Evolutionary conservation across 2,113 vertebrate genomes (phyloP).

Genomic region (Chlorodrepanis virens): DNA sequence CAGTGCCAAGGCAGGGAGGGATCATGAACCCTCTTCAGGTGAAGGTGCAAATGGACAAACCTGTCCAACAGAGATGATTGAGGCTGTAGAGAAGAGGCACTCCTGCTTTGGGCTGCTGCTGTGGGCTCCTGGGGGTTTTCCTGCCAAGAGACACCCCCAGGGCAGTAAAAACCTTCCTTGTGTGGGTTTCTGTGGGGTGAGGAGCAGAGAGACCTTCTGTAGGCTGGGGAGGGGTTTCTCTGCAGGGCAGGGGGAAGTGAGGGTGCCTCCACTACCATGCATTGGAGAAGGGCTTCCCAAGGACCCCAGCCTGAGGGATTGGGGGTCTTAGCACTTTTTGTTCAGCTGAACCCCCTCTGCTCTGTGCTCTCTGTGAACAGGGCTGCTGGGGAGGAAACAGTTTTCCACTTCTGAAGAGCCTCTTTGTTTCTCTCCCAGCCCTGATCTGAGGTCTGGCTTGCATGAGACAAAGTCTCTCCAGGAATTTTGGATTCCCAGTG

Average conservation of each 20-base stretch:
- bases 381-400: not conserved
- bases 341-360: not conserved
- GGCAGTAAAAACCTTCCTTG: fast-evolving
- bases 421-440: not conserved
- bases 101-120: not conserved
- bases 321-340: not conserved
- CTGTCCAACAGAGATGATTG: no score
- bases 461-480: not conserved
- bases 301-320: not conserved
- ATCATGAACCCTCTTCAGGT: not conserved
- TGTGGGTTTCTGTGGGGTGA: not conserved
- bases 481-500: not conserved
- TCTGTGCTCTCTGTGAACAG: not conserved
- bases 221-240: not conserved
- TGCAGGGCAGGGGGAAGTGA: fast-evolving
- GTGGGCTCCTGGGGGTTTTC: not conserved
- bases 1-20: not conserved
- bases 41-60: not conserved
- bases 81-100: not conserved
- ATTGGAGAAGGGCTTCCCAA: not conserved
- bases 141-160: not conserved
- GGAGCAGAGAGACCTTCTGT: not conserved
- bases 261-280: not conserved
- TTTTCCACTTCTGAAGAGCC: not conserved
- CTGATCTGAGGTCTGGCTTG: not conserved